These are phyloP conservation scores for Misgurnus anguillicaudatus DNA, from an alignment of 2,113 vertebrate genomes.

Conservation along the genomic window DNA sequence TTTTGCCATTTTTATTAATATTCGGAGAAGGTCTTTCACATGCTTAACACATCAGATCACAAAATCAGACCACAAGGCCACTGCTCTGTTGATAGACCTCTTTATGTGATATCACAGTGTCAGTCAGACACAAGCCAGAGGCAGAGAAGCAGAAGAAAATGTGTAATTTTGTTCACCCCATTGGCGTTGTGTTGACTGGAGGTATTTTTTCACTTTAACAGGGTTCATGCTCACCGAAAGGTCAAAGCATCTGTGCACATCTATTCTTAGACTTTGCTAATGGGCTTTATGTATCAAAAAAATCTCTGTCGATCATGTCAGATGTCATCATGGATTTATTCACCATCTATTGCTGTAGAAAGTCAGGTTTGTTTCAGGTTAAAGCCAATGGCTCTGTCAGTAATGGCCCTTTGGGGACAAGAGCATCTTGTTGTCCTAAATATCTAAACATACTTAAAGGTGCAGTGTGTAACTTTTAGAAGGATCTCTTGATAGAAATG, in stretches of 20 bases:
- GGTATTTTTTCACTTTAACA: background rate
- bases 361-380: background rate
- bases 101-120: background rate
- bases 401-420: background rate
- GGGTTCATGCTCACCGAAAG: constrained; percentile 4
- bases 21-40: no score
- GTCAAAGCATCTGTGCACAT: constrained; percentile 10
- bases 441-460: no score
- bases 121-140: background rate
- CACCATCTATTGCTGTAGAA: background rate
- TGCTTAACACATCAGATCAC: no score
- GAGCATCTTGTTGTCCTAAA: no score
- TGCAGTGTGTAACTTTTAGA: no score
- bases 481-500: no score
- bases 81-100: no score
- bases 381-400: background rate
- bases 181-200: background rate
- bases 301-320: constrained; percentile 18
- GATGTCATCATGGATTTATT: constrained; percentile 12
- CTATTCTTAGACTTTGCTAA: constrained; percentile 20
- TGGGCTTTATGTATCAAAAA: constrained; percentile 10
- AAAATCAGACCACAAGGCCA: no score
- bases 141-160: background rate
- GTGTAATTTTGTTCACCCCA: background rate
- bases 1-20: no score